Evolutionary conservation across 2,113 vertebrate genomes (phyloP).

Genomic region (Esox niger): DNA sequence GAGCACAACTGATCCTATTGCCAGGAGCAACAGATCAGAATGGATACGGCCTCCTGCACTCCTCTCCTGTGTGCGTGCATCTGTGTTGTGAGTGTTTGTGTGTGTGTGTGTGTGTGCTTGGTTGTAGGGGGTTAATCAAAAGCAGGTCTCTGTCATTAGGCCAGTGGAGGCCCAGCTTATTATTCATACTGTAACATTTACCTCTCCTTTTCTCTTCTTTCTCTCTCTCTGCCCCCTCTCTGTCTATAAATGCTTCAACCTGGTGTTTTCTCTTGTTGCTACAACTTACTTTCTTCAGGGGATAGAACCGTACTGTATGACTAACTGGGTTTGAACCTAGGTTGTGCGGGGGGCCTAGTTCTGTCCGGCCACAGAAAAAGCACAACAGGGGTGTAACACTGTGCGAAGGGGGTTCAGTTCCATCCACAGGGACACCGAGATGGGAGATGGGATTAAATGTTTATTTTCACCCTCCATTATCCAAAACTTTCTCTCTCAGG

Average conservation of each 20-base stretch:
- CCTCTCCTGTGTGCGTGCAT: not conserved
- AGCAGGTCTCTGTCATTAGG: constrained; percentile 9
- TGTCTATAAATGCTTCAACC: too few species aligned
- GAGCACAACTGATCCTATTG: not conserved
- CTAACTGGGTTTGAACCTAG: too few species aligned
- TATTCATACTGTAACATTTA: constrained; percentile 10
- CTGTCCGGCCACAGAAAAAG: not conserved
- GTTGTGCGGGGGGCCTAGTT: constrained; percentile 3
- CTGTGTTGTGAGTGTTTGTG: not conserved
- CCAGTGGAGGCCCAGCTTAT: constrained; percentile 21
- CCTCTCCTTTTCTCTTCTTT: constrained; percentile 15
- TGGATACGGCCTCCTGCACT: not conserved
- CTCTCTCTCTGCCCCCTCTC: constrained; percentile 3
- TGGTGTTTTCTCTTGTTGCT: too few species aligned
- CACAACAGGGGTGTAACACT: not conserved
- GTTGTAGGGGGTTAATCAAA: constrained; percentile 14
- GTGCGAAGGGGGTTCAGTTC: not conserved
- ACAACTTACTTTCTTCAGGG: too few species aligned
- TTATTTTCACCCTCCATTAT: not conserved
- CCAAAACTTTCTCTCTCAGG: not conserved
- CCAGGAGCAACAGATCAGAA: not conserved
- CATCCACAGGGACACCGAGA: too few species aligned
- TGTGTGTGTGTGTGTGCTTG: not conserved
- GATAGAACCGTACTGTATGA: too few species aligned
- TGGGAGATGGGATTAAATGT: too few species aligned